These are phyloP conservation scores for Sturmia bella DNA, from an alignment of 2,888 invertebrate genomes.

Conservation along the genomic window DNA sequence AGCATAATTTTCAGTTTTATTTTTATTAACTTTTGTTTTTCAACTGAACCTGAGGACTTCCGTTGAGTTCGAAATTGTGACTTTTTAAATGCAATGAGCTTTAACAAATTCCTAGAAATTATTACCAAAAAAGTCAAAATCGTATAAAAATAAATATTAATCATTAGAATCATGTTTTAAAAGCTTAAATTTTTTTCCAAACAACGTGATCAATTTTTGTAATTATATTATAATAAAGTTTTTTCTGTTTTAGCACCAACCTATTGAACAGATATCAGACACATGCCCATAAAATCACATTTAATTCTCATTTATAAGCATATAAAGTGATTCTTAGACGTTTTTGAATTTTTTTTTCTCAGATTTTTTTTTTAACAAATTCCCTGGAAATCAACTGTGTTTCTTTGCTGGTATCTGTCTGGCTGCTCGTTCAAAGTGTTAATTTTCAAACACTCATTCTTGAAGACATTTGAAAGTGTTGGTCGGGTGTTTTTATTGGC, in stretches of 20 bases:
- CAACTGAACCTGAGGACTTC: constrained; percentile 12
- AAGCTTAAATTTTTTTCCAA: constrained; percentile 14
- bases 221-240: constrained; percentile 31
- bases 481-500: not conserved
- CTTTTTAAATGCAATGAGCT: too few species aligned
- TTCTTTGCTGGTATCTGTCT: not conserved
- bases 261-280: constrained; percentile 18
- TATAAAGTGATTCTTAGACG: constrained; percentile 10
- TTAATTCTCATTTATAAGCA: constrained; percentile 38
- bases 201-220: constrained; percentile 57
- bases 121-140: too few species aligned
- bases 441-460: constrained; percentile 51
- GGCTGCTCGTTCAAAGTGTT: constrained; percentile 40
- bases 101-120: too few species aligned
- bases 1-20: too few species aligned
- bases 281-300: constrained; percentile 39
- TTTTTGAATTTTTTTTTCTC: not conserved
- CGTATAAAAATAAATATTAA: constrained; percentile 3
- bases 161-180: constrained; percentile 48
- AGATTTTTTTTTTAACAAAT: not conserved
- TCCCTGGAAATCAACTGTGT: constrained; percentile 9
- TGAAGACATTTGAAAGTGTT: constrained; percentile 41
- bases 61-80: not conserved
- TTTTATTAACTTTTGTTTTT: constrained; percentile 7
- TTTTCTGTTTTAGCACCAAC: not conserved